Evolutionary conservation across 2,113 vertebrate species (phyloP).

Genomic region (Tyrannus savana): DNA sequence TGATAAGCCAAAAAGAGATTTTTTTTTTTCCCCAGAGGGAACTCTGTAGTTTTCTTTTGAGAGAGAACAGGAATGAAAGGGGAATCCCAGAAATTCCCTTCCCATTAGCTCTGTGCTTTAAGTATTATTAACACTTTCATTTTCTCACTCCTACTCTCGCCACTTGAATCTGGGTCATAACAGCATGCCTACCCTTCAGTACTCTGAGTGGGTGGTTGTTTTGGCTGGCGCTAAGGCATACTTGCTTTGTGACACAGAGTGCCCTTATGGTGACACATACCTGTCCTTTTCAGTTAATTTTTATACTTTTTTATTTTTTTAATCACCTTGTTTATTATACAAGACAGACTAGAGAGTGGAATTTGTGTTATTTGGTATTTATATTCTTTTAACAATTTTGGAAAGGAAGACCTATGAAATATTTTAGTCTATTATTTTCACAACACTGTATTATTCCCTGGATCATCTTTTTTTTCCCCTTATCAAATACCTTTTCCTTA

Average conservation of each 20-base stretch:
- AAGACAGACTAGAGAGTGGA: background rate
- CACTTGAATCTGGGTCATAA: constrained; percentile 71
- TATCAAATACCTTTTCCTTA: background rate
- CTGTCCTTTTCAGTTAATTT: constrained; percentile 35
- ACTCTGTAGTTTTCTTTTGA: background rate
- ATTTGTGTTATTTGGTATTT: background rate
- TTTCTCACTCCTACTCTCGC: constrained; percentile 61
- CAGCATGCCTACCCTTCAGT: constrained; percentile 48
- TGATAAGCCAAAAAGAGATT: background rate
- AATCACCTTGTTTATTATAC: background rate
- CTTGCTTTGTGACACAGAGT: constrained; percentile 55
- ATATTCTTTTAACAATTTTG: background rate
- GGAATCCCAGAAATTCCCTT: constrained; percentile 42
- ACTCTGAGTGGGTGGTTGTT: constrained; percentile 66
- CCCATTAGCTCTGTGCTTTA: constrained; percentile 46
- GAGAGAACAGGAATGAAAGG: background rate
- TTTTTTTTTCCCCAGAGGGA: background rate
- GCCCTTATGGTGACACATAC: constrained; percentile 58
- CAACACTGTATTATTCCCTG: background rate
- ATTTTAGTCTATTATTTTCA: background rate
- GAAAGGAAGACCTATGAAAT: background rate
- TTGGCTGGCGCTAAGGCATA: constrained; percentile 28
- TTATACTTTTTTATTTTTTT: background rate
- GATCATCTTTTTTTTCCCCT: background rate
- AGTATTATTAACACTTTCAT: constrained; percentile 71